Evolutionary conservation across 2,888 invertebrate species (phyloP).

Genomic region (Sesamia inferens): DNA sequence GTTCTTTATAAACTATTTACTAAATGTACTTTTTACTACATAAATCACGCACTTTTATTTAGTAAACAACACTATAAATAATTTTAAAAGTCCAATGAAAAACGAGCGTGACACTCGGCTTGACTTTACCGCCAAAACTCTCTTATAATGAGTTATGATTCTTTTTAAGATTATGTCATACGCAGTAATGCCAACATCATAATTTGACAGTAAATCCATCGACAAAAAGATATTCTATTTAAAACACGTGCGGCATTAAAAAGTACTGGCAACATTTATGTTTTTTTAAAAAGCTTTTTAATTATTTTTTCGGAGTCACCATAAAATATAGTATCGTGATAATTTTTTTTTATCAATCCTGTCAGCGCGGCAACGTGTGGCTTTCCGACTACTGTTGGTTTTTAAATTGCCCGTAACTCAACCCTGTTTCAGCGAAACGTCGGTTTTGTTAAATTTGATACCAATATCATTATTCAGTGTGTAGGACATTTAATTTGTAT

Average conservation of each 20-base stretch:
- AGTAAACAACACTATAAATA: no score
- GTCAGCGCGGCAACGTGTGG: neutral
- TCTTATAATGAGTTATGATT: no score
- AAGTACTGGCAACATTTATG: conserved; percentile 4
- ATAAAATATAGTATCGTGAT: conserved; percentile 12
- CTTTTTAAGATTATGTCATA: no score
- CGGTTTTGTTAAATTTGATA: conserved; percentile 17
- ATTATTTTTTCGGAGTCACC: conserved; percentile 1
- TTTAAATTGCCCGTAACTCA: conserved; percentile 24
- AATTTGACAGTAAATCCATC: conserved; percentile 24
- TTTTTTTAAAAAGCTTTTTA: no score
- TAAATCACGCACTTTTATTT: no score
- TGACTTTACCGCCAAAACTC: no score
- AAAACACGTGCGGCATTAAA: conserved; percentile 24
- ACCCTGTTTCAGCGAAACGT: conserved; percentile 2
- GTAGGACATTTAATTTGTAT: conserved; percentile 6
- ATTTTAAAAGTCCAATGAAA: no score
- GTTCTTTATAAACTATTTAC: no score
- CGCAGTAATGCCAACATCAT: conserved; percentile 4
- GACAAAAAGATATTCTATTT: conserved; percentile 15
- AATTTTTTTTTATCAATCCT: conserved; percentile 4
- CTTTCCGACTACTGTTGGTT: conserved; percentile 14
- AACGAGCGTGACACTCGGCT: no score
- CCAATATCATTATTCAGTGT: conserved; percentile 12
- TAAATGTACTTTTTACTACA: no score